A percentile compares a stretch with the other conserved stretches of the same genome.
phyloP scores from a whole-genome alignment of 2,113 vertebrate species.

The Mormoops blainvillei region DNA sequence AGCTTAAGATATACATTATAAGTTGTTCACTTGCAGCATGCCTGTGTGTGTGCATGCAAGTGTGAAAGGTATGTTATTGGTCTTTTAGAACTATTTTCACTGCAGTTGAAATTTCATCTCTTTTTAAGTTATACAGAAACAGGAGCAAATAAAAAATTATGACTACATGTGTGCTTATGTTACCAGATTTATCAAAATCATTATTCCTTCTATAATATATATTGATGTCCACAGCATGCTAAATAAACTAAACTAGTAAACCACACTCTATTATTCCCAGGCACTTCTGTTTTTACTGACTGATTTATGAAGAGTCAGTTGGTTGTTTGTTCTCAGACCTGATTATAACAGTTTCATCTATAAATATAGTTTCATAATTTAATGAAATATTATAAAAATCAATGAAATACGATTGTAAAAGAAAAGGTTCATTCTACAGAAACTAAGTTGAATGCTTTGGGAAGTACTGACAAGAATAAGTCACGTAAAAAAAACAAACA shows the following conservation, averaged over 20 bases:
- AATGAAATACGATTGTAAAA: neutral
- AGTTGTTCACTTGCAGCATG: neutral
- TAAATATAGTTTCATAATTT: neutral
- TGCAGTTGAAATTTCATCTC: neutral
- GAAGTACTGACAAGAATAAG: neutral
- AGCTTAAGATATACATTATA: neutral
- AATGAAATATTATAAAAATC: neutral
- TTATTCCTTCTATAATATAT: neutral
- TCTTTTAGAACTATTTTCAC: neutral
- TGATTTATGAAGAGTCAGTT: neutral
- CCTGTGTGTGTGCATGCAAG: neutral
- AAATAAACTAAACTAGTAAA: neutral
- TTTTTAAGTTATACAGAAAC: slow-evolving; percentile 13
- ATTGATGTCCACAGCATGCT: neutral
- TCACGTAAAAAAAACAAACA: neutral
- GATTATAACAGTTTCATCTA: neutral
- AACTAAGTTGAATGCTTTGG: neutral
- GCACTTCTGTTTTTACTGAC: neutral
- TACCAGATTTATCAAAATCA: slow-evolving; percentile 4
- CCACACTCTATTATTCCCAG: neutral
- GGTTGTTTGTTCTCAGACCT: neutral
- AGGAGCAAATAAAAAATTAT: slow-evolving; percentile 29
- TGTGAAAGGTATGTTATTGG: neutral
- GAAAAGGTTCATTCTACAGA: neutral
- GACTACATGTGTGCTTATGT: neutral